Conservation (phyloP, 2,797 vertebrate genomes). For the Tadarida brasiliensis region DNA sequence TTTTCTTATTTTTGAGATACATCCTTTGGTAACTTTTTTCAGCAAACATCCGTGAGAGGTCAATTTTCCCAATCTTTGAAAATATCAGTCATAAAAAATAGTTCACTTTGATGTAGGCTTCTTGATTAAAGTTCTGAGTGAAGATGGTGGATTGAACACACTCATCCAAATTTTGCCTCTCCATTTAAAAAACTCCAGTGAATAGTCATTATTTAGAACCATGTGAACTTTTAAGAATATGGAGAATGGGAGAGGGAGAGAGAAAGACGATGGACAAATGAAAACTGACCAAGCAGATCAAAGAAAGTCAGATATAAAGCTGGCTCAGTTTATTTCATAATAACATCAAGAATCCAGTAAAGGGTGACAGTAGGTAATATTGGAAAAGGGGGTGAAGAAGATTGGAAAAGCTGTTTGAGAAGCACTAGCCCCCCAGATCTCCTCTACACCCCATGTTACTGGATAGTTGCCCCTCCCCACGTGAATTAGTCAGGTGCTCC, state of each 20-base stretch:
- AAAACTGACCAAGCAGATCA: neutral
- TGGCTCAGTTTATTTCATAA: neutral
- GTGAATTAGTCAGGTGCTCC: neutral
- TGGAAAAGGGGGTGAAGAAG: neutral
- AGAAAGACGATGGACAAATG: neutral
- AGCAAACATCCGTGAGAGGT: neutral
- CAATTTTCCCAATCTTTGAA: neutral
- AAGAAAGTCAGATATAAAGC: neutral
- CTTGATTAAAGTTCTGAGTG: constrained; percentile 3
- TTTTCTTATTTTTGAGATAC: constrained; percentile 15
- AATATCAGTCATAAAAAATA: neutral
- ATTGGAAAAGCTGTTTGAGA: neutral
- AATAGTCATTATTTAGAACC: neutral
- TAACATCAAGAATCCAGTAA: neutral
- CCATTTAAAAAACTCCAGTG: neutral
- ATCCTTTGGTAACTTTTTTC: neutral
- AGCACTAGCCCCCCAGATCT: neutral
- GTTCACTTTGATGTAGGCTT: neutral
- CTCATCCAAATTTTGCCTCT: neutral
- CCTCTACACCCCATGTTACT: neutral
- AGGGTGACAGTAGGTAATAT: neutral
- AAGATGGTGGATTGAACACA: neutral
- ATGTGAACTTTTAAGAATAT: neutral
- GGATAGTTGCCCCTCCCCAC: neutral
- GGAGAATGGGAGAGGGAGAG: neutral